These are phyloP conservation scores for Leucozona laternaria DNA, from an alignment of 2,888 invertebrate species.

Conservation along the genomic window DNA sequence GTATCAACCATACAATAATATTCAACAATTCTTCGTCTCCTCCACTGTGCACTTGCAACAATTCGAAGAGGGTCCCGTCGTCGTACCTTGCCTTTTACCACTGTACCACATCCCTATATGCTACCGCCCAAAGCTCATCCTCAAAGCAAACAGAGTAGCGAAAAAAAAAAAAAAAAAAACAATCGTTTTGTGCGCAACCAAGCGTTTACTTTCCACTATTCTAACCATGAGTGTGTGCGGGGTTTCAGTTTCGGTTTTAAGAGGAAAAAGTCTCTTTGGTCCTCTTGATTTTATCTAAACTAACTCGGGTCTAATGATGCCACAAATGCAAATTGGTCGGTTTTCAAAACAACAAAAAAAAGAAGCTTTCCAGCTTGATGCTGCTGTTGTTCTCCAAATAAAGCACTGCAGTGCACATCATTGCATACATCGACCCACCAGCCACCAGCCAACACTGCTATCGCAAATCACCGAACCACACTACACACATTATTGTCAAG, in stretches of 20 bases:
- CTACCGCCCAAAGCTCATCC: neutral
- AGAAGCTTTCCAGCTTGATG: conserved; percentile 20
- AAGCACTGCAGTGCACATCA: conserved; percentile 55
- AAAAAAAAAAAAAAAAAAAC: neutral
- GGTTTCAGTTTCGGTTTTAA: conserved; percentile 3
- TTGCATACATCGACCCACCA: conserved; percentile 58
- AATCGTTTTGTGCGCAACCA: conserved; percentile 50
- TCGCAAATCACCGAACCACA: conserved; percentile 58
- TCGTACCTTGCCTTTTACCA: neutral
- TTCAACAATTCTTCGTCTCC: conserved; percentile 7
- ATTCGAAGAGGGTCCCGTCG: neutral
- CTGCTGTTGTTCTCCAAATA: conserved; percentile 43
- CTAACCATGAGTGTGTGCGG: conserved; percentile 21
- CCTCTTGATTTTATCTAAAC: conserved; percentile 62
- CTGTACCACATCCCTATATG: neutral
- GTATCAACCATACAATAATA: conserved; percentile 6
- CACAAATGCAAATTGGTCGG: conserved; percentile 69
- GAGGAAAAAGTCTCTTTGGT: conserved; percentile 40
- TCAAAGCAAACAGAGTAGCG: neutral
- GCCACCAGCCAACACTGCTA: conserved; percentile 57
- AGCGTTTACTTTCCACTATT: conserved; percentile 56
- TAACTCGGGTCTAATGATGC: conserved; percentile 70
- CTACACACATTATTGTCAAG: conserved; percentile 25
- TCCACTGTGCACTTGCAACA: conserved; percentile 2
- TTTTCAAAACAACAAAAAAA: conserved; percentile 13